These are phyloP conservation scores for Epizoanthus ramosus DNA, from an alignment of 92 coral and sea anemone species.

Conservation along the genomic window DNA sequence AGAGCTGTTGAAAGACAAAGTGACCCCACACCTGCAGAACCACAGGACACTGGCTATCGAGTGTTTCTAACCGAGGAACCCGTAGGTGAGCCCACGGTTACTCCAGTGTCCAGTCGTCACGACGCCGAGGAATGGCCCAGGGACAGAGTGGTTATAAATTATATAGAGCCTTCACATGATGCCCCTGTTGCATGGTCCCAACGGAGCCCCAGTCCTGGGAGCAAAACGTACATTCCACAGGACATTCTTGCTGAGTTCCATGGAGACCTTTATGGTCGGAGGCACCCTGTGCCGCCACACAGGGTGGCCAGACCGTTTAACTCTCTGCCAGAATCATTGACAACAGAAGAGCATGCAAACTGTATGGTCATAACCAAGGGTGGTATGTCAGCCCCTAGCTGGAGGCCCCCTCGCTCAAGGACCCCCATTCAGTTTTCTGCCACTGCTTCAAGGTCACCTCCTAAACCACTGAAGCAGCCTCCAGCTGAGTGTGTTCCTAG, in stretches of 20 bases:
- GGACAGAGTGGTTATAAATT: slow-evolving; percentile 58
- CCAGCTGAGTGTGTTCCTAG: slow-evolving; percentile 74
- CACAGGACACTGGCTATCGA: slow-evolving; percentile 48
- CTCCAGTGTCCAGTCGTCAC: slow-evolving; percentile 36
- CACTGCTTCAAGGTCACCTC: slow-evolving; percentile 74
- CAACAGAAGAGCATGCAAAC: slow-evolving; percentile 36
- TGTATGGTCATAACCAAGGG: slow-evolving; percentile 52
- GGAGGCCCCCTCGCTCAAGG: slow-evolving; percentile 87
- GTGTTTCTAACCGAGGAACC: slow-evolving; percentile 77
- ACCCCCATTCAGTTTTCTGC: slow-evolving; percentile 80
- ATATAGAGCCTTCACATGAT: slow-evolving; percentile 46
- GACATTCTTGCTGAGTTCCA: slow-evolving; percentile 79
- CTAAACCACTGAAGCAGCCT: slow-evolving; percentile 81
- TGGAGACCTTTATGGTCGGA: slow-evolving; percentile 67
- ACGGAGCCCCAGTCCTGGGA: slow-evolving; percentile 83
- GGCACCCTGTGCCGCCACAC: background rate
- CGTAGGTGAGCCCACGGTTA: slow-evolving; percentile 42
- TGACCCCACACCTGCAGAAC: background rate
- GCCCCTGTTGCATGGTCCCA: slow-evolving; percentile 33
- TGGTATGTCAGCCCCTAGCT: slow-evolving; percentile 66
- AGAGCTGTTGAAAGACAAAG: background rate
- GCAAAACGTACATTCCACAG: slow-evolving; percentile 76
- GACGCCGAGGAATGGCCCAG: slow-evolving; percentile 58
- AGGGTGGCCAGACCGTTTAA: slow-evolving; percentile 14
- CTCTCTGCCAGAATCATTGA: slow-evolving; percentile 37